Evolutionary conservation across 2,113 vertebrate species (phyloP).

Genomic region (Hyperoodon ampullatus): DNA sequence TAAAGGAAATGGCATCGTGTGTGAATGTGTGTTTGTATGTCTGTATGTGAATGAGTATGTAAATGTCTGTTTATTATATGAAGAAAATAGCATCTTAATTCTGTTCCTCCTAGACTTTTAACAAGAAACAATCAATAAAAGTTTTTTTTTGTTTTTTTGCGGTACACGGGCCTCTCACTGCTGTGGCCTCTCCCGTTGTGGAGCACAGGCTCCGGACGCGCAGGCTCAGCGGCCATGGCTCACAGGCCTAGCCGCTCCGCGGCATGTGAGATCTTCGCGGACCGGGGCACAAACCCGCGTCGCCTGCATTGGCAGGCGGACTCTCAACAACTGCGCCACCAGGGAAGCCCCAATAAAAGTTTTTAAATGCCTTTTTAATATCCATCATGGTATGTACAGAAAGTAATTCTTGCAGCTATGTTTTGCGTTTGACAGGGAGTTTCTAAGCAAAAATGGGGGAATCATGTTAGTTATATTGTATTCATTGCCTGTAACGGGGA

Average conservation of each 20-base stretch:
- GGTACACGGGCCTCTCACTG: too few relatives aligned
- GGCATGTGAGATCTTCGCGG: too few relatives aligned
- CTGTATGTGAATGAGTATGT: not conserved
- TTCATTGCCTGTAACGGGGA: not conserved
- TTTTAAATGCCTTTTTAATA: not conserved
- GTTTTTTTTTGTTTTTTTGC: not conserved
- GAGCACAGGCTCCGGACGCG: too few relatives aligned
- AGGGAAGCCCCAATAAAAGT: not conserved
- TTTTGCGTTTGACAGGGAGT: constrained; percentile 30
- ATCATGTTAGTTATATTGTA: not conserved
- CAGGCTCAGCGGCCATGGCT: too few relatives aligned
- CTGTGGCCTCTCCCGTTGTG: too few relatives aligned
- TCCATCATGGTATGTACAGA: not conserved
- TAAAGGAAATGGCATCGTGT: not conserved
- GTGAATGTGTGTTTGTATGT: not conserved
- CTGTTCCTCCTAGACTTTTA: not conserved
- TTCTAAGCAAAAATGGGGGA: not conserved
- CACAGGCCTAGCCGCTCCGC: too few relatives aligned
- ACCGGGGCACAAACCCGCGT: rapidly evolving
- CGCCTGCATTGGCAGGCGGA: too few relatives aligned
- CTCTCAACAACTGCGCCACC: too few relatives aligned
- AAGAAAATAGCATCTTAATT: not conserved
- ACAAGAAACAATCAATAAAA: not conserved
- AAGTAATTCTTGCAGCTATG: not conserved
- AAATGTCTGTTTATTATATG: not conserved